These are phyloP conservation scores for Xiphias gladius DNA, from an alignment of 2,113 vertebrate genomes.

Conservation along the genomic window DNA sequence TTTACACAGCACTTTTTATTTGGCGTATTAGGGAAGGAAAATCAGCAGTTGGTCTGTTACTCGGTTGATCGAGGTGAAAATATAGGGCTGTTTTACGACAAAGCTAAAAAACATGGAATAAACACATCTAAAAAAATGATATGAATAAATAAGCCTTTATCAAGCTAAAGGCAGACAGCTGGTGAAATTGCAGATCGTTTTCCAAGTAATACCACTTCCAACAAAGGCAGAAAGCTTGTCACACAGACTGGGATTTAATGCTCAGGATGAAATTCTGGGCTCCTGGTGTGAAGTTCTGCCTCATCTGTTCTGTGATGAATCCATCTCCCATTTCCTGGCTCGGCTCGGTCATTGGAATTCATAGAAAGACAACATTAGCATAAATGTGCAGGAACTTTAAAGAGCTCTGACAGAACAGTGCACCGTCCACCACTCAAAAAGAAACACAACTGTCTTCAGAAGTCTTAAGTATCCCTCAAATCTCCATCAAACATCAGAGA, in stretches of 20 bases:
- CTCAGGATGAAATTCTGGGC: constrained; percentile 59
- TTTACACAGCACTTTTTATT: neutral
- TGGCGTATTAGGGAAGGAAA: neutral
- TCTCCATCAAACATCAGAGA: constrained; percentile 30
- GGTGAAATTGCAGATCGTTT: constrained; percentile 29
- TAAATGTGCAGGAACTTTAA: constrained; percentile 57
- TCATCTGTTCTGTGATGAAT: constrained; percentile 72
- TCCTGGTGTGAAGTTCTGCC: constrained; percentile 73
- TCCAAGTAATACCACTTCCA: constrained; percentile 42
- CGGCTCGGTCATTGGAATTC: constrained; percentile 51
- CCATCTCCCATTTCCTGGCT: constrained; percentile 60
- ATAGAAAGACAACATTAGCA: constrained; percentile 67
- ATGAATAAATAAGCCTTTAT: constrained; percentile 13
- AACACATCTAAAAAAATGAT: neutral
- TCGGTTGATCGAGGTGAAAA: neutral
- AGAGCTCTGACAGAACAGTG: constrained; percentile 25
- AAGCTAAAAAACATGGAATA: neutral
- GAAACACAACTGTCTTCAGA: neutral
- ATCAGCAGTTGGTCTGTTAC: neutral
- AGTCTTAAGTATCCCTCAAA: constrained; percentile 2
- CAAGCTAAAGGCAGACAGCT: constrained; percentile 32
- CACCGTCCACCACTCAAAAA: neutral
- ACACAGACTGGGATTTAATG: constrained; percentile 60
- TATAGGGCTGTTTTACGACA: neutral
- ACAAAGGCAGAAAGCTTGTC: constrained; percentile 36